These are phyloP conservation scores for Indicator maculatus DNA, from an alignment of 2,113 vertebrate species.

Conservation along the genomic window DNA sequence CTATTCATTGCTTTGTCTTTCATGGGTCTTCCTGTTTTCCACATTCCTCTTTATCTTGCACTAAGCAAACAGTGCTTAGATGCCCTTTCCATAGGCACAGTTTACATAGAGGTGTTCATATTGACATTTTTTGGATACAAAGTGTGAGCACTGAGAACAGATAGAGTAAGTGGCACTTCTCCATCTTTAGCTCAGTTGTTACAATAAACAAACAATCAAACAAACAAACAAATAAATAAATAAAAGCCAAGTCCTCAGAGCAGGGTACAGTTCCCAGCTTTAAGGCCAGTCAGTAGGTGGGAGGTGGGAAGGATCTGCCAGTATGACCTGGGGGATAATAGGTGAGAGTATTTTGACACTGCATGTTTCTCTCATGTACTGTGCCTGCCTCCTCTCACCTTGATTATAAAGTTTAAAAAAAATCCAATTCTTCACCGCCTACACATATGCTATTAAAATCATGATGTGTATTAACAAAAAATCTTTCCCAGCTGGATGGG, in stretches of 20 bases:
- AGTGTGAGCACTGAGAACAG: background rate
- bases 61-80: background rate
- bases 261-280: conserved; percentile 27
- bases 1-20: background rate
- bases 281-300: conserved; percentile 59
- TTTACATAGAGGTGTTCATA: background rate
- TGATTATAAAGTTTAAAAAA: conserved; percentile 70
- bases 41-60: background rate
- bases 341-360: conserved; percentile 60
- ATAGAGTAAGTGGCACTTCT: background rate
- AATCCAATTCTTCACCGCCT: conserved; percentile 63
- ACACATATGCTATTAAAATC: conserved; percentile 70
- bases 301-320: conserved; percentile 66
- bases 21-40: background rate
- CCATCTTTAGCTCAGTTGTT: conserved; percentile 41
- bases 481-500: conserved; percentile 60
- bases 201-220: conserved; percentile 24
- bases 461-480: conserved; percentile 66
- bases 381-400: conserved; percentile 66
- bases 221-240: too few relatives aligned
- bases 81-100: conserved; percentile 3
- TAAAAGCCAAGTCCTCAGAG: conserved; percentile 22
- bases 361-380: conserved; percentile 49
- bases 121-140: background rate
- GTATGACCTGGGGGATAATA: conserved; percentile 70